Base-by-base conservation (phyloP, 2,888 invertebrate genomes). In the Pseudoips prasinana region DNA sequence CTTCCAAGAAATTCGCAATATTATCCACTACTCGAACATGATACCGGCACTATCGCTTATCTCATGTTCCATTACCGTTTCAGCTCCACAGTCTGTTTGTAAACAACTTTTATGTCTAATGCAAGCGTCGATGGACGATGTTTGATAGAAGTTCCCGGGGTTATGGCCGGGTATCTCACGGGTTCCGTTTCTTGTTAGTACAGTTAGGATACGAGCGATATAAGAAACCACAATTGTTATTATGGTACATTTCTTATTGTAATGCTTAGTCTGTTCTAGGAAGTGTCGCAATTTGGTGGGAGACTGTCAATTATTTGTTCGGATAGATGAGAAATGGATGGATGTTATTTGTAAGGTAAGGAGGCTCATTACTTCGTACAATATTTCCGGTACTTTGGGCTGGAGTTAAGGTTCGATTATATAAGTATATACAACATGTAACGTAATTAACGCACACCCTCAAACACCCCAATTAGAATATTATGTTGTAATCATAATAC, bases 101-200 rank as follows among this genome's bases (percentile, higher is more conserved):
- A 8, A 17, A 5, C 2, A 3, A 6, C 7, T 7, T 20, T 25
- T 7, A 8, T 8, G 3, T 1, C 3, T 1, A 2, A 34, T 10
- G 1, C 6, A 31, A 22, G 9, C 8, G 7, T 25, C 47, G 38
- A 43, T 58, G 36, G 27, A 44, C 24, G 7, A 1, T 6, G 22
- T 24, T 22, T 19, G 1, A 3, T 0, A n/a, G 4, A 24, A 35
- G 27, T 27, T 11, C 18, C 29, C 10, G 14, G 11, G 14, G 1
- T 0, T 33, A 22, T 22, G 25, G 10, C 27, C 19, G 20, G 29
- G 28, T 36, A 28, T 58, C 56, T 39, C 58, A 58, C 46, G 57
- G 38, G 40, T 57, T 57, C 46, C 45, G 37, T 60, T 58, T 54
- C 58, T 54, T 28, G 42, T 54, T 48, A 49, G 26, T 38, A 45